phyloP scores from a whole-genome alignment of 2,888 invertebrate genomes.

The Leptopterna dolabrata region DNA sequence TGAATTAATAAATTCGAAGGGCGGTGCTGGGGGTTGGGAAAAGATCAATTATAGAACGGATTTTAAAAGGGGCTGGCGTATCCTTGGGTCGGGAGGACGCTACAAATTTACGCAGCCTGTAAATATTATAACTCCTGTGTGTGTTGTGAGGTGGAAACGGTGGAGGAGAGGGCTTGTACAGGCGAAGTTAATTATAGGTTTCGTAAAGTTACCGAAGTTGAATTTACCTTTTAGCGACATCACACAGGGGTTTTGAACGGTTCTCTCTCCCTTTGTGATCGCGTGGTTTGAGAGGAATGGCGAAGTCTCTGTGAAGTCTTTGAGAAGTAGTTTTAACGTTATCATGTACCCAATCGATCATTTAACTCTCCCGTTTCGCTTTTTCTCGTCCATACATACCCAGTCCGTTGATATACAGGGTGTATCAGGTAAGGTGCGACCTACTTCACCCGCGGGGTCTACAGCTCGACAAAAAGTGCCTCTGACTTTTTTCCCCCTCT shows the following conservation, averaged over 20 bases:
- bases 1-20: neutral
- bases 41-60: neutral
- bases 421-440: no score
- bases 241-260: neutral
- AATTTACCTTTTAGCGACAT: neutral
- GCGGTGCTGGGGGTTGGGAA: neutral
- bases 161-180: neutral
- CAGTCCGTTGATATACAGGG: no score
- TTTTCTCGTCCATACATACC: no score
- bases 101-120: neutral
- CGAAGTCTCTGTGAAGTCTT: neutral
- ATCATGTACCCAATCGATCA: neutral
- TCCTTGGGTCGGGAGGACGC: neutral
- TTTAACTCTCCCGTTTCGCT: neutral
- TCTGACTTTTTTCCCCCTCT: no score
- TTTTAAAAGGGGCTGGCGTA: neutral
- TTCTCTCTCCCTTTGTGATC: neutral
- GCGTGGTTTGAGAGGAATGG: neutral
- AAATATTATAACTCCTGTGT: neutral
- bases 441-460: no score
- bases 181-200: neutral
- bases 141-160: neutral
- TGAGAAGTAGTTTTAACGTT: neutral
- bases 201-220: neutral
- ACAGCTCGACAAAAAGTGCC: no score